Percentiles rank a stretch among this genome's conserved stretches.
phyloP scores from a whole-genome alignment of 2,113 vertebrate species.

The Phylloscopus trochiloides region DNA sequence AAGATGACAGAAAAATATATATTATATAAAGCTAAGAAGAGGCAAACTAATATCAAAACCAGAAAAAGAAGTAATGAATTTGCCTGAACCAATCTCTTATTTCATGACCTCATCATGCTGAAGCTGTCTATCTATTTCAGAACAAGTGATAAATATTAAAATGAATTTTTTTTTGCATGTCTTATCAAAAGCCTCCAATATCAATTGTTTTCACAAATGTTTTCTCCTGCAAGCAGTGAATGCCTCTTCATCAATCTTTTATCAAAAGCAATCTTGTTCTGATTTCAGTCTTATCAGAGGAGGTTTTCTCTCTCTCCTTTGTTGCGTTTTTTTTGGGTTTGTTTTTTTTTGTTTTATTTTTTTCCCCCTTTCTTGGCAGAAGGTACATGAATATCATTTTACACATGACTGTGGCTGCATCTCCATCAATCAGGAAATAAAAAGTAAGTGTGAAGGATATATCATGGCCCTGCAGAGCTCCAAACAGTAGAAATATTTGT shows the following conservation, averaged over 20 bases:
- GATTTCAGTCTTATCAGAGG: slow-evolving; percentile 64
- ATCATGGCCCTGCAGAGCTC: slow-evolving; percentile 3
- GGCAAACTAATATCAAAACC: slow-evolving; percentile 53
- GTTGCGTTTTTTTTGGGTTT: background rate
- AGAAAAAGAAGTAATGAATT: slow-evolving; percentile 69
- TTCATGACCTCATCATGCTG: slow-evolving; percentile 66
- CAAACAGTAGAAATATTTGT: slow-evolving; percentile 3
- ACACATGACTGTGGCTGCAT: slow-evolving; percentile 48
- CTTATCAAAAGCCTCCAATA: slow-evolving; percentile 71
- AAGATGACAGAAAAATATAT: slow-evolving; percentile 65
- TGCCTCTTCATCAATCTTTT: slow-evolving; percentile 73
- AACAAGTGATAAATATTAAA: slow-evolving; percentile 74
- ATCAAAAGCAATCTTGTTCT: slow-evolving; percentile 70
- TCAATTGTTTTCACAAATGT: slow-evolving; percentile 70
- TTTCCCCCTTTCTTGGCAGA: slow-evolving; percentile 29
- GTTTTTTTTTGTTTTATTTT: background rate
- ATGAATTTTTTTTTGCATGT: slow-evolving; percentile 56
- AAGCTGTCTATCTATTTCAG: slow-evolving; percentile 56
- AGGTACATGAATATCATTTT: slow-evolving; percentile 66
- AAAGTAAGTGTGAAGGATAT: slow-evolving; percentile 50
- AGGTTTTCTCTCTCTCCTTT: background rate
- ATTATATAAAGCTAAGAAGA: slow-evolving; percentile 47
- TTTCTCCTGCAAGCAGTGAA: slow-evolving; percentile 60
- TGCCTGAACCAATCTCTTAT: slow-evolving; percentile 51
- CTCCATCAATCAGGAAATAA: slow-evolving; percentile 57